Base-by-base conservation (phyloP, 1,140 invertebrate species). In the Brachionus koreanus region DNA sequence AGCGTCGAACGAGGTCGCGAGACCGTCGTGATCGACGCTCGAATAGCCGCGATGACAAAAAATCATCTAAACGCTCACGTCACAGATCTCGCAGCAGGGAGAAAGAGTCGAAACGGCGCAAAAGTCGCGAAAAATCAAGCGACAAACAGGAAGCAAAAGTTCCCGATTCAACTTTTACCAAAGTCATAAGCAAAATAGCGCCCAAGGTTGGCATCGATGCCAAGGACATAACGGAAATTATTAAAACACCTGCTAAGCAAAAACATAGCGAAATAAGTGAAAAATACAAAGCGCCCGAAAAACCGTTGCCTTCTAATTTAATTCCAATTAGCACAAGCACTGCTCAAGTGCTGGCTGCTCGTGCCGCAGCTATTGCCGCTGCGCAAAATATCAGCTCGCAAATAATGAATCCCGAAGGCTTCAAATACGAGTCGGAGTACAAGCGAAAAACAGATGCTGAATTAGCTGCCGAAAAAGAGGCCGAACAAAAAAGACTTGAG, bases 401-500 rank as follows among this genome's bases (percentile, higher is more conserved):
- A 65, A 79, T 79, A 46, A 35, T 74, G 19, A 69, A 74, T 19
- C 76, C 39, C 10, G 76, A 57, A 2, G 46, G 49, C 16, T 69
- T 69, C 9, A 42, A 49, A 29, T 42, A 25, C 49, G 76, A 79
- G 42, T 25, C 35, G 5, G 46, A 79, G 19, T 25, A 23, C 12
- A 42, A 57, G 46, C 23, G 33, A 9, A 74, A 74, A 39, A 23
- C 39, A 5, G 69, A 74, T 0, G 39, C 39, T 16, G 69, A 74
- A 46, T n/a, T 74, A 1, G n/a, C 33, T 3, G 69, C 69, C 25
- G 69, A 74, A 61, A 79, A 82, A 37, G 79, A 82, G 37, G 79
- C 79, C n/a, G 79, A 82, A 46, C 79, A 82, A 29, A 82, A 65
- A 49, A 33, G 79, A 33, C 19, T 82, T 6, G 97, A 98, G 86